Evolutionary conservation across 2,797 vertebrate species (phyloP), one percentile per base, ranked within the genome.

Genomic region (Microcaecilia unicolor): DNA sequence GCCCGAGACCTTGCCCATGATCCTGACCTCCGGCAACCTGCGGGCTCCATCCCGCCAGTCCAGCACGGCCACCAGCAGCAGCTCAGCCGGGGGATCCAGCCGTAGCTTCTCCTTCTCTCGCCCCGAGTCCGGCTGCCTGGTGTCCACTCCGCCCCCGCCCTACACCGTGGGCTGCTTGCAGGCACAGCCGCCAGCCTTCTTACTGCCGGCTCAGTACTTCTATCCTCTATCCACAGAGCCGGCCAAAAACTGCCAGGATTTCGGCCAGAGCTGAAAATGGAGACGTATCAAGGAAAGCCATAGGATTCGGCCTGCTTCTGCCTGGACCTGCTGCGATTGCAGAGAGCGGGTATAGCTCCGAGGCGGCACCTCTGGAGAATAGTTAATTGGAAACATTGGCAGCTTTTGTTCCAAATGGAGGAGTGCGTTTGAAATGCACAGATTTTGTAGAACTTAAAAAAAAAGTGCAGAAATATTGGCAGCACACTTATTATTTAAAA

Each of bases 1-100:
- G 76, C 89, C 89, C 1, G 96, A 99, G 70, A 93, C 95, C 50
- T 87, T 99, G 32, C 96, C 96, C 57, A 98, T 99, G 95, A 97
- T 98, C 76, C 59, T 94, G 55, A 86, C 90, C 34, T 78, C 89
- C 0, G 64, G 84, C 0, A 88, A 71, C 62, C 83, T 92, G 51
- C 81, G 95, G 10, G 74, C 92, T 0, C 92, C 92, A 0, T 98
- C 96, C 2, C 74, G 93, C 8, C 94, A 94, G 70, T 98, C 94
- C 65, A 98, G 93, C 56, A 93, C 91, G 0, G 92, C 89, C 1
- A 95, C 92, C 38, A 97, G 90, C 50, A 95, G 92, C 56, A 92
- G 89, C 40, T 95, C 92, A 0, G 88, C 84, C 0, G 72, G 87
- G 1, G 78, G 92, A 57, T 97, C 93, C 1, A 65, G 87, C 28